Percentiles rank a stretch among this genome's conserved stretches.
These are phyloP conservation scores for Stichodactyla mertensii DNA, from an alignment of 64 coral and sea anemone species.

Conservation along the genomic window DNA sequence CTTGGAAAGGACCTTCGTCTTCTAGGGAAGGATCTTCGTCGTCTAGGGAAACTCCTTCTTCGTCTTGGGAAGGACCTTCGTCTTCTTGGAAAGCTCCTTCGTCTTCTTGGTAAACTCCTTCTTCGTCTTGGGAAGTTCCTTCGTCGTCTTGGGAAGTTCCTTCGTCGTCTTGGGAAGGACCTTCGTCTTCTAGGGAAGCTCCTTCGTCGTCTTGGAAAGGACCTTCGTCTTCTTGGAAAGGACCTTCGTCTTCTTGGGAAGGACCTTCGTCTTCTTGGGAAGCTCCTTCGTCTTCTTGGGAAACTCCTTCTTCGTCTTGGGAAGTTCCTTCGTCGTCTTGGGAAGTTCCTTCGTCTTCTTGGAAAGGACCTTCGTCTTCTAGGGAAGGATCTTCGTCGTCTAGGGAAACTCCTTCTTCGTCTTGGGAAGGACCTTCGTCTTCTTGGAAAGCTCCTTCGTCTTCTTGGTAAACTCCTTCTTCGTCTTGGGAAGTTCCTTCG, in stretches of 20 bases:
- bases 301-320: not conserved
- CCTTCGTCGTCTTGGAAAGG: not conserved
- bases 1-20: not conserved
- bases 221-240: not conserved
- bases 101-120: not conserved
- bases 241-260: no score
- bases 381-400: not conserved
- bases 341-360: not conserved
- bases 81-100: not conserved
- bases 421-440: not conserved
- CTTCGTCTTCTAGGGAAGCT: not conserved
- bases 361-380: not conserved
- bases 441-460: not conserved
- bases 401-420: not conserved
- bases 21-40: not conserved
- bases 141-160: not conserved
- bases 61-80: not conserved
- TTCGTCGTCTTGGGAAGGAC: not conserved
- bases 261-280: not conserved
- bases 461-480: no score
- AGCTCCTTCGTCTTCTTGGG: not conserved
- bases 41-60: not conserved
- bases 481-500: not conserved
- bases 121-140: not conserved
- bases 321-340: not conserved